These are phyloP conservation scores for Tetrax tetrax DNA, from an alignment of 2,113 vertebrate species.

Conservation along the genomic window DNA sequence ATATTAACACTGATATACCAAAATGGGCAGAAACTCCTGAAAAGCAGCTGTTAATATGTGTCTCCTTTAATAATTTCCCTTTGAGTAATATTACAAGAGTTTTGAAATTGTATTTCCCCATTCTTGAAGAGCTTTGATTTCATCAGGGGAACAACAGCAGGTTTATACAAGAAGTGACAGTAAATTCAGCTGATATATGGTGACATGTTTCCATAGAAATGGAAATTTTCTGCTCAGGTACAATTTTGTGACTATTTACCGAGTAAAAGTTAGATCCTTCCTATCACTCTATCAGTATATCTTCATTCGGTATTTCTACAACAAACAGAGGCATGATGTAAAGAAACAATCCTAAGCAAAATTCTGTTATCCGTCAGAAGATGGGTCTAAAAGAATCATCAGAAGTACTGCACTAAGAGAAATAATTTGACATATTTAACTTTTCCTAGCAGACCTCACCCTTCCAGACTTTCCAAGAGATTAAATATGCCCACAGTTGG, in stretches of 20 bases:
- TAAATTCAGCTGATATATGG: neutral
- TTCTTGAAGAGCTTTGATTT: neutral
- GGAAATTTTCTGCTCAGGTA: neutral
- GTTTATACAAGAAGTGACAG: neutral
- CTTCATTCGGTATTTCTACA: neutral
- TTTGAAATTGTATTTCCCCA: neutral
- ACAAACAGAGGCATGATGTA: neutral
- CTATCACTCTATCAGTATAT: neutral
- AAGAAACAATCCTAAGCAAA: neutral
- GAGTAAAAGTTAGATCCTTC: neutral
- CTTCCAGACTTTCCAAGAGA: neutral
- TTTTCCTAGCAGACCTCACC: neutral
- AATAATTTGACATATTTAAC: neutral
- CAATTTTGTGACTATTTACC: neutral
- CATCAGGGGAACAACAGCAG: neutral
- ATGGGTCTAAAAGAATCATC: neutral
- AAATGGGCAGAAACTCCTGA: neutral
- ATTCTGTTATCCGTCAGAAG: neutral
- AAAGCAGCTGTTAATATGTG: neutral
- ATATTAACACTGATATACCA: neutral
- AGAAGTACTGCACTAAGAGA: neutral
- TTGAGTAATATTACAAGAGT: neutral
- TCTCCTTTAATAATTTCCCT: neutral
- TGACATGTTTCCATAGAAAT: neutral
- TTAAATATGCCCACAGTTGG: neutral